Evolutionary conservation across 2,888 invertebrate genomes (phyloP).

Genomic region (Theodoxus fluviatilis): DNA sequence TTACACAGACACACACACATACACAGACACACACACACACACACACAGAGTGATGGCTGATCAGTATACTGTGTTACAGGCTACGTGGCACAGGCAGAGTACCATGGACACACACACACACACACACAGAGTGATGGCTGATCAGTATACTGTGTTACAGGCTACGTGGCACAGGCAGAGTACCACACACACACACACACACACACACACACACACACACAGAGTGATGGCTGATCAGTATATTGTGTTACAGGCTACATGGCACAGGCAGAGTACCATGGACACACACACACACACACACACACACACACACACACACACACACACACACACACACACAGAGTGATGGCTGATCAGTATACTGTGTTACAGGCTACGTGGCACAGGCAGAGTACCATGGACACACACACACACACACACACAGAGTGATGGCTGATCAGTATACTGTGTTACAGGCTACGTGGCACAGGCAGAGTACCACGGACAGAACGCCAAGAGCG

Average conservation of each 20-base stretch:
- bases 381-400: too few species aligned
- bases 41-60: background rate
- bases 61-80: conserved; percentile 37
- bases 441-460: conserved; percentile 44
- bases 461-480: conserved; percentile 59
- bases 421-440: background rate
- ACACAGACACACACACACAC: too few species aligned
- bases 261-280: conserved; percentile 61
- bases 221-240: background rate
- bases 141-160: conserved; percentile 36
- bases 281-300: too few species aligned
- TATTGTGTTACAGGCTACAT: conserved; percentile 46
- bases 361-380: conserved; percentile 42
- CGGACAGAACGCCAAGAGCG: conserved; percentile 52
- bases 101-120: conserved; percentile 56
- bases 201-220: too few species aligned
- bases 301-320: too few species aligned
- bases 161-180: conserved; percentile 56
- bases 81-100: conserved; percentile 57
- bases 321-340: too few species aligned
- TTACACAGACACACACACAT: too few species aligned
- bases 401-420: too few species aligned
- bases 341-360: background rate
- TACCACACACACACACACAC: too few species aligned
- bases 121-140: background rate